A percentile compares a stretch with the other conserved stretches of the same genome.
Evolutionary conservation across 2,113 vertebrate genomes (phyloP).

Genomic region (Podiceps cristatus): DNA sequence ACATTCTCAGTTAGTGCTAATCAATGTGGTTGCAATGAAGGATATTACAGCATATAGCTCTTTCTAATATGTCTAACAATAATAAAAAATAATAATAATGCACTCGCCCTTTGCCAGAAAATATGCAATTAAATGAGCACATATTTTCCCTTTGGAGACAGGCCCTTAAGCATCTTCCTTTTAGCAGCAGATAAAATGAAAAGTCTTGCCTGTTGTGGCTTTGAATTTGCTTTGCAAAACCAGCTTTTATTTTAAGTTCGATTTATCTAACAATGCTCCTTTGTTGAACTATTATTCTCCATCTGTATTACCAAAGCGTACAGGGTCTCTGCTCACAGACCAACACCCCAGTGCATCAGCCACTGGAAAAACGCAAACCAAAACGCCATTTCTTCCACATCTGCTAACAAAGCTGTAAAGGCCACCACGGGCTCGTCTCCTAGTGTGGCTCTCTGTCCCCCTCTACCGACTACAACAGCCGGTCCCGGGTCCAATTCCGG

Average conservation of each 20-base stretch:
- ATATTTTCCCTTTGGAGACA: background rate
- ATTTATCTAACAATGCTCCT: background rate
- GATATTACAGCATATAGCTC: background rate
- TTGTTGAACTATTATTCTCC: background rate
- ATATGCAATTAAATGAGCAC: background rate
- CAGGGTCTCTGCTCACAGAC: background rate
- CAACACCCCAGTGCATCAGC: background rate
- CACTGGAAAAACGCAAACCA: background rate
- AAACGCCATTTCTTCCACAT: background rate
- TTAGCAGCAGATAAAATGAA: constrained; percentile 30
- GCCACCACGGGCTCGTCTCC: rapidly evolving
- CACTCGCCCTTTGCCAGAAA: background rate
- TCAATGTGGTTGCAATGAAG: constrained; percentile 41
- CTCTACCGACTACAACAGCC: constrained; percentile 18
- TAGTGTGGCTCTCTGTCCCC: constrained; percentile 34
- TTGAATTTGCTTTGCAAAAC: constrained; percentile 12
- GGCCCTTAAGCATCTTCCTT: constrained; percentile 17
- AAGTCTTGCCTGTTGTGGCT: background rate
- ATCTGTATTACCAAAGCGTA: background rate
- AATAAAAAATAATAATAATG: background rate
- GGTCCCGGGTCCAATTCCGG: background rate
- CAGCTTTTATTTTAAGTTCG: background rate
- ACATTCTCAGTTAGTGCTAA: constrained; percentile 16
- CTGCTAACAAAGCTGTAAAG: background rate
- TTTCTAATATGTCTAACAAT: constrained; percentile 27